Percentiles rank a stretch among this genome's conserved stretches.
Conservation (phyloP, 2,797 vertebrate genomes). For the Lateolabrax maculatus region DNA sequence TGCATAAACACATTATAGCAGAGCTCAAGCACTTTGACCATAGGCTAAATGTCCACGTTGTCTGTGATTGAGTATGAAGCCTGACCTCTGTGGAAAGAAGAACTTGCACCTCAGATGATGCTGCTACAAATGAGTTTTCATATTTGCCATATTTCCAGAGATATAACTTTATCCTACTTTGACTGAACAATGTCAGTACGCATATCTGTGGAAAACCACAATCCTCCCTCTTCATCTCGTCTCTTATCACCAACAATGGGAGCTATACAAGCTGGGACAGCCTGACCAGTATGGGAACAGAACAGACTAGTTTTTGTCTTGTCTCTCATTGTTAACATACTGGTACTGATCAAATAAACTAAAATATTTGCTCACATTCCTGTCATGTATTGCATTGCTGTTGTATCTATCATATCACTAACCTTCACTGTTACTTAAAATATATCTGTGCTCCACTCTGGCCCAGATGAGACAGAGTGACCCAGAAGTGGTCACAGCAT, state of each 20-base stretch:
- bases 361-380: background rate
- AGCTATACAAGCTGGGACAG: background rate
- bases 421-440: background rate
- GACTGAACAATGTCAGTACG: too few relatives aligned
- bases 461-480: conserved; percentile 94
- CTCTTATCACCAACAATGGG: background rate
- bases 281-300: background rate
- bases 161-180: background rate
- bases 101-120: background rate
- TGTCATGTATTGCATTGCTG: background rate
- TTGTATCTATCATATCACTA: background rate
- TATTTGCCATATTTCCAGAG: background rate
- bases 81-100: background rate
- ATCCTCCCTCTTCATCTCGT: background rate
- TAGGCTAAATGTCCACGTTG: background rate
- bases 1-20: background rate
- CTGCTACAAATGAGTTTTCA: background rate
- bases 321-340: background rate
- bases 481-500: conserved; percentile 90
- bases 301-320: background rate
- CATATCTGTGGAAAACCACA: background rate
- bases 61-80: background rate
- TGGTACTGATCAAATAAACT: conserved; percentile 9
- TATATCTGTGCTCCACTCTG: background rate
- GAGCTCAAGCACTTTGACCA: background rate